A percentile compares a stretch with the other conserved stretches of the same genome.
phyloP scores from a whole-genome alignment of 2,888 invertebrate genomes.

The Diarsia mendica region DNA sequence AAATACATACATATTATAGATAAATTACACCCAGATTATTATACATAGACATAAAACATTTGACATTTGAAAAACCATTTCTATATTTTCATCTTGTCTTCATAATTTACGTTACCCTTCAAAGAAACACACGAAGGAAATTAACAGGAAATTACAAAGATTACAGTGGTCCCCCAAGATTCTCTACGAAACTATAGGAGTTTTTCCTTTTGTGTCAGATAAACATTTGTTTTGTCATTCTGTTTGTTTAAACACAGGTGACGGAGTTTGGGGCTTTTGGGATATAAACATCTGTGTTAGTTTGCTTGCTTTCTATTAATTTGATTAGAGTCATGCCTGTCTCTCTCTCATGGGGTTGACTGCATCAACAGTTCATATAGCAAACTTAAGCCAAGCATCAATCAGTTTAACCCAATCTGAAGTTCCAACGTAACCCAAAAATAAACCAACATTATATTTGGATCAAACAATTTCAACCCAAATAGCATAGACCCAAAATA shows the following conservation, averaged over 20 bases:
- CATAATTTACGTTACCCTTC: constrained; percentile 21
- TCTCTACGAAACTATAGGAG: constrained; percentile 9
- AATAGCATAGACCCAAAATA: constrained; percentile 1
- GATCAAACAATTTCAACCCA: neutral
- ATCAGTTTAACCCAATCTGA: neutral
- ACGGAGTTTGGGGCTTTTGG: constrained; percentile 48
- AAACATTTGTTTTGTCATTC: constrained; percentile 58
- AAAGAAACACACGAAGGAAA: constrained; percentile 39
- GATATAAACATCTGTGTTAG: constrained; percentile 11
- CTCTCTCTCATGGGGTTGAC: too few species aligned
- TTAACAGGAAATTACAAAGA: constrained; percentile 44
- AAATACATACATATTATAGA: too few species aligned
- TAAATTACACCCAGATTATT: too few species aligned
- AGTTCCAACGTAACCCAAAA: neutral
- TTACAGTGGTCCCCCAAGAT: constrained; percentile 36
- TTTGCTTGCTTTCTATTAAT: constrained; percentile 13
- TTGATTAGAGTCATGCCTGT: neutral
- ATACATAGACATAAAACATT: neutral
- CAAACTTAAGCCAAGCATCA: neutral
- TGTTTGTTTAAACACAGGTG: constrained; percentile 62
- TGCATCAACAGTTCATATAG: neutral
- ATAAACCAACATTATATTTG: neutral
- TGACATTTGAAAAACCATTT: constrained; percentile 19
- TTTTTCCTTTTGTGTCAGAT: constrained; percentile 42
- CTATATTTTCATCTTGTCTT: constrained; percentile 5